Base-by-base conservation (phyloP, 2,113 vertebrate species). In the Hippoglossus stenolepis region DNA sequence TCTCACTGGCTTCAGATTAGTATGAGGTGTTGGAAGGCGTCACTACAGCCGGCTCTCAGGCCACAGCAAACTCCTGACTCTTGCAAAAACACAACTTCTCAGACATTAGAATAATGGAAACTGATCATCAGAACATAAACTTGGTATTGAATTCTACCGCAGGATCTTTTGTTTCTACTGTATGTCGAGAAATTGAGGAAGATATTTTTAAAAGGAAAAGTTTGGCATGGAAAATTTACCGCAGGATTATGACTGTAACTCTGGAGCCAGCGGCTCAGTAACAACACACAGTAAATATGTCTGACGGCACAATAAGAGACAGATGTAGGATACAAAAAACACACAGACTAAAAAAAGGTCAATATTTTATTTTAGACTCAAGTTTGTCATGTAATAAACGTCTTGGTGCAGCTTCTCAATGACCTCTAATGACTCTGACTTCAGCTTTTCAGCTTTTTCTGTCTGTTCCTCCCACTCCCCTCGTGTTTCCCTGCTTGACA, bases 401-500 rank as follows among this genome's bases (percentile, higher is more conserved):
- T 6, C 21, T 12, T 15, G 65, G 20, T 54, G 40, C 17, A n/a
- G 15, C 28, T 63, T 21, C 63, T 61, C 51, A 17, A 3, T 76
- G 73, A 73, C 51, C 56, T 70, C 26, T 26, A n/a, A 54, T 67
- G 65, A 75, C 38, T 66, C 24, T n/a, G 17, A 69, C 57, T 23
- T 11, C 35, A 65, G 62, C 69, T 69, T 77, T 77, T 78, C 28
- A 35, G 57, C 67, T 72, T 70, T 70, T 72, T 67, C 63, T 58
- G 0, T 58, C 28, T 5, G 21, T 77, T 71, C 70, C 61, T 80
- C 74, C 62, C 61, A 47, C 76, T 58, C 49, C 11, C 49, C 75
- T 62, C 10, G 0, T 74, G 70, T 86, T 80, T 85, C 65, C 53
- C 69, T 72, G 77, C 31, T 83, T 74, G 76, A 83, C 77, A 82